A percentile compares a stretch with the other conserved stretches of the same genome.
These are phyloP conservation scores for Strigamia crassipes DNA, from an alignment of 2,888 invertebrate species.

Conservation along the genomic window DNA sequence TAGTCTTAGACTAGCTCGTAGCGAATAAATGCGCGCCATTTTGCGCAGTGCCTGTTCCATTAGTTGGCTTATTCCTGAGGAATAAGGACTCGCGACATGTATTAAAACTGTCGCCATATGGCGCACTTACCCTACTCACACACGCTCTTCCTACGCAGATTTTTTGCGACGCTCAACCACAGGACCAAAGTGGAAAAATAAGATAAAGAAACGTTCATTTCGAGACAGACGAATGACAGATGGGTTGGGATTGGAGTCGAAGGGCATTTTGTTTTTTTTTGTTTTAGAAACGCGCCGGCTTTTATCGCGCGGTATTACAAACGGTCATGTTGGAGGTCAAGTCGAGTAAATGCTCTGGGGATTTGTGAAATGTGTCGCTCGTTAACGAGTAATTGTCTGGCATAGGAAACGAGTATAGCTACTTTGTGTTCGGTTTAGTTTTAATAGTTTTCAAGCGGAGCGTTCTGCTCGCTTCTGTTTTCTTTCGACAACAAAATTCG, in stretches of 20 bases:
- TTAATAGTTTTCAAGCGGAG: conserved; percentile 29
- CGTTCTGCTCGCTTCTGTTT: not conserved
- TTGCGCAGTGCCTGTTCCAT: conserved; percentile 34
- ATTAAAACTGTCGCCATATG: conserved; percentile 34
- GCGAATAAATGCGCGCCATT: conserved; percentile 28
- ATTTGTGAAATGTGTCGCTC: conserved; percentile 40
- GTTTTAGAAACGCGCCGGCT: not conserved
- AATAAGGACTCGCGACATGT: conserved; percentile 33
- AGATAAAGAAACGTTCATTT: not conserved
- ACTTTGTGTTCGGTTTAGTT: conserved; percentile 27
- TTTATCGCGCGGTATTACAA: conserved; percentile 37
- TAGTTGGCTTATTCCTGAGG: conserved; percentile 37
- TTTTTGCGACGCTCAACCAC: not conserved
- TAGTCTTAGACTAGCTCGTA: conserved; percentile 23
- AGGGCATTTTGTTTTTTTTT: not conserved
- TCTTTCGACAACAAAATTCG: conserved; percentile 16
- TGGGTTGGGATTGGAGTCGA: not conserved
- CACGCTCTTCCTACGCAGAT: conserved; percentile 7
- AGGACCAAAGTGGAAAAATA: not conserved
- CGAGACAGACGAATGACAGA: not conserved
- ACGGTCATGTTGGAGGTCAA: conserved; percentile 35
- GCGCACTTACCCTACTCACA: conserved; percentile 3
- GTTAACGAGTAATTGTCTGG: conserved; percentile 38
- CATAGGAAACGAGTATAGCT: conserved; percentile 11
- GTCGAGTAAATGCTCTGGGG: conserved; percentile 36